Evolutionary conservation across 2,888 invertebrate genomes (phyloP).

Genomic region (Mesorhabditis spiculigera): DNA sequence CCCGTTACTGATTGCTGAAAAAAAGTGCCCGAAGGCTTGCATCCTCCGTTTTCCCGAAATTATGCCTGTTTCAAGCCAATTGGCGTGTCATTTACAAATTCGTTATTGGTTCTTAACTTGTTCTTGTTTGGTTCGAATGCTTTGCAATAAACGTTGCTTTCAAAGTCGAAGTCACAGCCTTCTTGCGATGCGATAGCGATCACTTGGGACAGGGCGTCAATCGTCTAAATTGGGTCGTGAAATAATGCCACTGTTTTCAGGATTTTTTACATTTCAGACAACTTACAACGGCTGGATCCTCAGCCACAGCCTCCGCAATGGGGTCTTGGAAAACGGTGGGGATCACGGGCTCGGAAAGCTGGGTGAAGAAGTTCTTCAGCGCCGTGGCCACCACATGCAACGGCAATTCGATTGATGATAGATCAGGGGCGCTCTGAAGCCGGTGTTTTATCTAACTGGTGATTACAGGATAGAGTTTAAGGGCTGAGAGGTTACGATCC

Average conservation of each 20-base stretch:
- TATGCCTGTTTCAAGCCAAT: too few species aligned
- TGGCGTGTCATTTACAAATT: too few species aligned
- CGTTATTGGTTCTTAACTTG: too few species aligned
- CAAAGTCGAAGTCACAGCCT: too few species aligned
- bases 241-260: slow-evolving; percentile 73
- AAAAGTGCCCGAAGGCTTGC: too few species aligned
- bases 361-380: slow-evolving; percentile 91
- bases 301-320: slow-evolving; percentile 66
- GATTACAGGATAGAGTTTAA: too few species aligned
- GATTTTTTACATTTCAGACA: slow-evolving; percentile 34
- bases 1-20: too few species aligned
- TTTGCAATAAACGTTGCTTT: too few species aligned
- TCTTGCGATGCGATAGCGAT: slow-evolving; percentile 72
- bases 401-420: slow-evolving; percentile 82
- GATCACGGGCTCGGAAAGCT: slow-evolving; percentile 83
- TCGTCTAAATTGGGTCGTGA: slow-evolving; percentile 81
- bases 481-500: too few species aligned
- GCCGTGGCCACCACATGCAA: slow-evolving; percentile 96
- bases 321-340: slow-evolving; percentile 81
- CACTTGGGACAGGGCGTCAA: slow-evolving; percentile 85
- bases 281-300: slow-evolving; percentile 7
- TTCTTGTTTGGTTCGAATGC: too few species aligned
- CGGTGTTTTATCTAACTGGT: slow-evolving; percentile 67
- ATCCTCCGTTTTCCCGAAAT: too few species aligned
- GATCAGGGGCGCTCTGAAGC: slow-evolving; percentile 68